A percentile compares a stretch with the other conserved stretches of the same genome.
Conservation (phyloP, 2,797 vertebrate species). For the Mareca penelope region DNA sequence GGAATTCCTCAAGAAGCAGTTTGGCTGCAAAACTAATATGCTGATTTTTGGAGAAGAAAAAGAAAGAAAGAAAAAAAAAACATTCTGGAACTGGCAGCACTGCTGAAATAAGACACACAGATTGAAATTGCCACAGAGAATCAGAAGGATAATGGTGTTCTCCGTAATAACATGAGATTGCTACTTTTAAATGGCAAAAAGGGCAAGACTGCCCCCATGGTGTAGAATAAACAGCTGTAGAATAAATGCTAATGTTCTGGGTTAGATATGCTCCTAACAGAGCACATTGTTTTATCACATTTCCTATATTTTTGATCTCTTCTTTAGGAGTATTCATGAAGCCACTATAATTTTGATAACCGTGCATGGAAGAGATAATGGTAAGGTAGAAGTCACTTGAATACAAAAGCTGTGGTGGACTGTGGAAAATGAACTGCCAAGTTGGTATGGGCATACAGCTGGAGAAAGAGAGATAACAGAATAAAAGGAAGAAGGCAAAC, state of each 20-base stretch:
- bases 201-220: not conserved
- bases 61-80: not conserved
- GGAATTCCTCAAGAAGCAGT: not conserved
- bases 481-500: not conserved
- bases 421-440: constrained; percentile 47
- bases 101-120: not conserved
- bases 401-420: not conserved
- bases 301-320: not conserved
- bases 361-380: not conserved
- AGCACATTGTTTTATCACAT: not conserved
- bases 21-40: not conserved
- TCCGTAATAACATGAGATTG: not conserved
- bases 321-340: not conserved
- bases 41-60: not conserved
- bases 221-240: not conserved
- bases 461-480: not conserved
- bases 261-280: not conserved
- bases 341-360: not conserved
- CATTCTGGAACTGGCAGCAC: not conserved
- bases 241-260: not conserved
- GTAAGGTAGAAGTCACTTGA: not conserved
- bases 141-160: not conserved
- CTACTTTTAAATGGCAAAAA: not conserved
- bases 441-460: not conserved
- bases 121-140: not conserved